phyloP scores from a whole-genome alignment of 2,797 vertebrate genomes.

The Sebastes jordani region DNA sequence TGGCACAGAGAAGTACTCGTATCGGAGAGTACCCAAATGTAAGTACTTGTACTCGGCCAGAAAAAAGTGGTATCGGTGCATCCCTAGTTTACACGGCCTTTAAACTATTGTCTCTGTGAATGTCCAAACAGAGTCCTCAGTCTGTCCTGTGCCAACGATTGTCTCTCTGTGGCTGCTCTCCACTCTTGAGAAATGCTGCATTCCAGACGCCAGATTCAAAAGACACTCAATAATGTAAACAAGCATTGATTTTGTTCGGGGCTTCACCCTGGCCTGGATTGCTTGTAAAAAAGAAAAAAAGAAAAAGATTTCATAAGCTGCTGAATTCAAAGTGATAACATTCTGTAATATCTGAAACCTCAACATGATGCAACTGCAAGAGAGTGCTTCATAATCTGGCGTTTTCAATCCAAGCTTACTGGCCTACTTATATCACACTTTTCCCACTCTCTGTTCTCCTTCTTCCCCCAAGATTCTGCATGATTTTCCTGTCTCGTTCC shows the following conservation, averaged over 20 bases:
- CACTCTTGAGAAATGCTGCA: neutral
- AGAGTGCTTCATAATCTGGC: constrained; percentile 29
- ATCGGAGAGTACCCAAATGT: no score
- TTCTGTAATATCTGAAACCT: constrained; percentile 33
- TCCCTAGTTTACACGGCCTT: no score
- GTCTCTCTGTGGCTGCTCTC: neutral
- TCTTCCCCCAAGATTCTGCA: neutral
- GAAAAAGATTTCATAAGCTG: constrained; percentile 10
- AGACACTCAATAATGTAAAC: constrained; percentile 3
- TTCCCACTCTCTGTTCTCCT: constrained; percentile 11
- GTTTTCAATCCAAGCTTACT: constrained; percentile 39
- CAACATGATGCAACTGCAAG: constrained; percentile 30
- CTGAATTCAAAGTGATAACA: constrained; percentile 32
- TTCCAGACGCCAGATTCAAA: neutral
- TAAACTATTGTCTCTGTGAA: neutral
- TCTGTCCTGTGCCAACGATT: constrained; percentile 9
- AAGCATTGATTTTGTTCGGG: neutral
- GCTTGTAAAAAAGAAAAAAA: neutral
- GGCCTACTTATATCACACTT: constrained; percentile 30
- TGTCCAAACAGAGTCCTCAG: constrained; percentile 14
- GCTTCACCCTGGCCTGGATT: constrained; percentile 3
- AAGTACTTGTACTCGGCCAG: no score
- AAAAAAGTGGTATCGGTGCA: no score
- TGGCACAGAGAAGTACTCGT: no score
- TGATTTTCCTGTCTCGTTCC: constrained; percentile 29